Evolutionary conservation across 2,113 vertebrate genomes (phyloP).

Genomic region (Urocolius indicus): DNA sequence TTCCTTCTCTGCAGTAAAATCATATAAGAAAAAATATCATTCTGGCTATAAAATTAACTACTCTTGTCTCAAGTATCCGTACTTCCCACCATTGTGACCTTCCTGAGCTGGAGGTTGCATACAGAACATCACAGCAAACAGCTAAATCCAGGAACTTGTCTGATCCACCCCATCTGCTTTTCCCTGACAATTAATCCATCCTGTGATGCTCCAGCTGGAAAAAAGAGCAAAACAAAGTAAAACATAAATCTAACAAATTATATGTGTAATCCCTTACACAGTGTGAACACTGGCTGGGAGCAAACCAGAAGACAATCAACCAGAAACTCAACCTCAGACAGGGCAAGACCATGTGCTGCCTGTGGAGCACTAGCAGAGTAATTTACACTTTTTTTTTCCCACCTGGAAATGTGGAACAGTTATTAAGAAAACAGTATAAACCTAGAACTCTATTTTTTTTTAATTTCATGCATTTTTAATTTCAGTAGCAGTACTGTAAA

Average conservation of each 20-base stretch:
- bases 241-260: not conserved
- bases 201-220: no score
- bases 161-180: not conserved
- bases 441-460: not conserved
- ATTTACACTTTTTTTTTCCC: not conserved
- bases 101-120: not conserved
- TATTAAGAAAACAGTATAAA: not conserved
- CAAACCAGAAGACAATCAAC: not conserved
- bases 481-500: not conserved
- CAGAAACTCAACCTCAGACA: not conserved
- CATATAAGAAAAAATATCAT: not conserved
- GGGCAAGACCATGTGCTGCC: not conserved
- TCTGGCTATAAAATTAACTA: not conserved
- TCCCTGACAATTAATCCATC: not conserved
- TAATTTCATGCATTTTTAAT: not conserved
- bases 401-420: not conserved
- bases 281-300: not conserved
- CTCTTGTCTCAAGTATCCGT: not conserved
- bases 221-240: not conserved
- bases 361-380: not conserved
- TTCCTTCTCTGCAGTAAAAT: not conserved
- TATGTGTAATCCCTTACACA: not conserved
- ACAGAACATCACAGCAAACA: not conserved
- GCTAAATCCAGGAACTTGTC: not conserved
- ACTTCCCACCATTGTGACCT: not conserved